A percentile compares a stretch with the other conserved stretches of the same genome.
Conservation (phyloP, 2,113 vertebrate species). For the Tretioscincus oriximinensis region DNA sequence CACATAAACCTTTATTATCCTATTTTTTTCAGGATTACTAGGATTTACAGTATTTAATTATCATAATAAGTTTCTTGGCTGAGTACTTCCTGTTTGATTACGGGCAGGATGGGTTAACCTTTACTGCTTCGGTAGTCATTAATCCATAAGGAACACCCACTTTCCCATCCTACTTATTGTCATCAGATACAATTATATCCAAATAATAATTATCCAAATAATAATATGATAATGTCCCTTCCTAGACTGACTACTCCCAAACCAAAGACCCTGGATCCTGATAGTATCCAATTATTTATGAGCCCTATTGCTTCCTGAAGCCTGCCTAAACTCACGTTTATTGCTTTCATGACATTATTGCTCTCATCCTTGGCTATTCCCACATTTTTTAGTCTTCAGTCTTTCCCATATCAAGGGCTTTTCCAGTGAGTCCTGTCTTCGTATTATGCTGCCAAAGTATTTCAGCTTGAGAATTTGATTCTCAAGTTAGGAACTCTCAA, state of each 20-base stretch:
- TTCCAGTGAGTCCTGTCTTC: too few relatives aligned
- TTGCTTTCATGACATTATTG: too few relatives aligned
- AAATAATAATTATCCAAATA: neutral
- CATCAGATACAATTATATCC: neutral
- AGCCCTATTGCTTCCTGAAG: too few relatives aligned
- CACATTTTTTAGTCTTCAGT: neutral
- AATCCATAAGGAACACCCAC: neutral
- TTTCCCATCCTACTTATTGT: neutral
- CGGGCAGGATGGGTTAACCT: neutral
- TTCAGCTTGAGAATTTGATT: neutral
- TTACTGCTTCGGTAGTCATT: conserved; percentile 12
- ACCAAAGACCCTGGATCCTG: neutral
- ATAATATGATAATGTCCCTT: neutral
- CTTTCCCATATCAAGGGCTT: too few relatives aligned
- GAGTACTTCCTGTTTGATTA: conserved; percentile 15
- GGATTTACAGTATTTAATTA: conserved; percentile 9
- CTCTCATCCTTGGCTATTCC: too few relatives aligned
- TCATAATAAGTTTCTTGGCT: conserved; percentile 7
- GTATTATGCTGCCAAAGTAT: neutral
- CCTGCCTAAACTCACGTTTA: too few relatives aligned
- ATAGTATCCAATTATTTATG: too few relatives aligned
- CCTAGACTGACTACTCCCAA: neutral
- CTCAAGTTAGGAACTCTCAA: too few relatives aligned
- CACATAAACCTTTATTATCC: neutral
- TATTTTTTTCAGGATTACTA: conserved; percentile 3